A percentile compares a stretch with the other conserved stretches of the same genome.
Evolutionary conservation across 2,888 invertebrate genomes (phyloP).

Genomic region (Rhodophaea formosa): DNA sequence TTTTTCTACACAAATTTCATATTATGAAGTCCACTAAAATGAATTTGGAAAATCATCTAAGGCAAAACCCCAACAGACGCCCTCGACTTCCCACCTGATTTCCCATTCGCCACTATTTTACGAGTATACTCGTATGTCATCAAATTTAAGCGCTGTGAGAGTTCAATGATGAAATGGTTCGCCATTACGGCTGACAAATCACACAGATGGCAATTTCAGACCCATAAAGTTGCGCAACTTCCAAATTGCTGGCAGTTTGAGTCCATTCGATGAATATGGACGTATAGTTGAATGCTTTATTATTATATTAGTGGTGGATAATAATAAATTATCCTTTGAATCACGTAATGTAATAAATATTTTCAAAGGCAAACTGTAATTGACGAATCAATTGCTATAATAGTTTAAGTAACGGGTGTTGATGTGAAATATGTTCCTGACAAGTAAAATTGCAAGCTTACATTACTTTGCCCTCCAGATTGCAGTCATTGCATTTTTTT

Average conservation of each 20-base stretch:
- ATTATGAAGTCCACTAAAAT: too few species aligned
- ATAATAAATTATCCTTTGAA: background rate
- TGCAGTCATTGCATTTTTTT: too few species aligned
- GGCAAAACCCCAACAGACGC: too few species aligned
- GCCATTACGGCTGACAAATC: slow-evolving; percentile 1
- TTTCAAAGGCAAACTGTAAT: background rate
- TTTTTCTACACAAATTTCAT: too few species aligned
- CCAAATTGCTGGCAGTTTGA: slow-evolving; percentile 5
- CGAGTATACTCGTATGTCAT: too few species aligned
- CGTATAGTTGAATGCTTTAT: background rate
- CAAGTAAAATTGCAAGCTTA: too few species aligned
- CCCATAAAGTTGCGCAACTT: slow-evolving; percentile 9
- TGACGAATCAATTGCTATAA: background rate
- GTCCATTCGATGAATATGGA: slow-evolving; percentile 1
- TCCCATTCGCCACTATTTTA: too few species aligned
- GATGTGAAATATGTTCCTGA: too few species aligned
- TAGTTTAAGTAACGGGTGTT: background rate
- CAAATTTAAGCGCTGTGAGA: background rate
- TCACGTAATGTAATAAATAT: background rate
- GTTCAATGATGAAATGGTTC: background rate
- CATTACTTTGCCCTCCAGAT: too few species aligned
- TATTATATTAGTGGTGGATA: background rate
- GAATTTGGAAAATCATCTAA: too few species aligned
- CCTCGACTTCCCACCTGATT: too few species aligned
- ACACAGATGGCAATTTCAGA: slow-evolving; percentile 6